Evolutionary conservation across 2,888 invertebrate genomes (phyloP), one percentile per base, ranked within the genome.

Genomic region (Lampropteryx suffumata): DNA sequence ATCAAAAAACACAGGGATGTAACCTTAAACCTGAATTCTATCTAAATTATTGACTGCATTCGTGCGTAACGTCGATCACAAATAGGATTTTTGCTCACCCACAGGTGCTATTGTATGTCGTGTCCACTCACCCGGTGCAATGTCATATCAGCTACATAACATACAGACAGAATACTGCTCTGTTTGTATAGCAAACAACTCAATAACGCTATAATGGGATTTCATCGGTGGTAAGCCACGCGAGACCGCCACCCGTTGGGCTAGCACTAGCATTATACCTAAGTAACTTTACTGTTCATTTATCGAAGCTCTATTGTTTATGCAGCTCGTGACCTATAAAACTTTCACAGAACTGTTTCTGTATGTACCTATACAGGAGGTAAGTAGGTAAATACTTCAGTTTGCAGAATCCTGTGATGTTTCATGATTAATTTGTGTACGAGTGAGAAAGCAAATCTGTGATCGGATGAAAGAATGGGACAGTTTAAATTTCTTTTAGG

Each of bases 201-300:
- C 85, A 84, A 87, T 87, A 88, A 79, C 79, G 71, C 72, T 76
- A 71, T 85, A 87, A 88, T 89, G 73, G 86, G 82, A 88, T 84
- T 86, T 75, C 78, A 82, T 73, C 73, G 67, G 76, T 73, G 77
- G 74, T 68, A 75, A 82, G 73, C 82, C 81, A 79, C 76, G 77
- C 81, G 84, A 80, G 75, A 80, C 84, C 69, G 68, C 69, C 72
- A 67, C 57, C 72, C 67, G 61, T 63, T 69, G 68, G 65, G 58
- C 28, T 10, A 5, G 29, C 5, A 14, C 59, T 50, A 53, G 58
- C 55, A 43, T 44, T 61, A 57, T 55, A 59, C 55, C 48, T 61
- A 57, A 71, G 67, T 68, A 71, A 69, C 69, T 71, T 73, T 71
- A 67, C 68, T 71, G 66, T 67, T 67, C 67, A 65, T 76, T 74